Evolutionary conservation across 2,113 vertebrate genomes (phyloP).

Genomic region (Daubentonia madagascariensis): DNA sequence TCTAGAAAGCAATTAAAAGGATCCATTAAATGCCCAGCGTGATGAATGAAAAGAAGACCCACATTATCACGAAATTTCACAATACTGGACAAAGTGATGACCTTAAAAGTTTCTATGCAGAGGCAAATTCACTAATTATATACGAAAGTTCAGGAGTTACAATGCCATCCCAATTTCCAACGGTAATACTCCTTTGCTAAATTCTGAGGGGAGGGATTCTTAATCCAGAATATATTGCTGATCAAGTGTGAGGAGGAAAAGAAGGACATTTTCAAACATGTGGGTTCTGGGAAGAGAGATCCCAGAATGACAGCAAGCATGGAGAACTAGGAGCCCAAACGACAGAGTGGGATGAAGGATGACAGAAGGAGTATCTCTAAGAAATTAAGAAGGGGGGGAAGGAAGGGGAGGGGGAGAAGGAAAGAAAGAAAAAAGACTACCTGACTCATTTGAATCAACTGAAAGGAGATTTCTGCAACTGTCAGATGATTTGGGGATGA

Average conservation of each 20-base stretch:
- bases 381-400: neutral
- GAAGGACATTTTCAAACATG: neutral
- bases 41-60: neutral
- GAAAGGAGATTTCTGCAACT: neutral
- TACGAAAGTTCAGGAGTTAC: neutral
- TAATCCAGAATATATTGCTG: neutral
- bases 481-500: neutral
- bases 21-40: neutral
- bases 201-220: neutral
- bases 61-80: neutral
- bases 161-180: neutral
- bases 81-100: neutral
- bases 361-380: neutral
- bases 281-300: neutral
- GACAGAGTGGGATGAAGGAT: neutral
- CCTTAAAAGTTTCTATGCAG: neutral
- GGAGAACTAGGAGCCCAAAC: neutral
- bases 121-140: neutral
- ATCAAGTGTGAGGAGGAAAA: neutral
- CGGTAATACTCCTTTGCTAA: neutral
- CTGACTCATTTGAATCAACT: neutral
- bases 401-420: rapidly evolving
- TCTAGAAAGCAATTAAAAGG: neutral
- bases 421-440: neutral
- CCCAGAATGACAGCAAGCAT: neutral